Base-by-base conservation (phyloP, 37 sponge, comb jelly and placozoan genomes). In the Lycopodina hypogea region DNA sequence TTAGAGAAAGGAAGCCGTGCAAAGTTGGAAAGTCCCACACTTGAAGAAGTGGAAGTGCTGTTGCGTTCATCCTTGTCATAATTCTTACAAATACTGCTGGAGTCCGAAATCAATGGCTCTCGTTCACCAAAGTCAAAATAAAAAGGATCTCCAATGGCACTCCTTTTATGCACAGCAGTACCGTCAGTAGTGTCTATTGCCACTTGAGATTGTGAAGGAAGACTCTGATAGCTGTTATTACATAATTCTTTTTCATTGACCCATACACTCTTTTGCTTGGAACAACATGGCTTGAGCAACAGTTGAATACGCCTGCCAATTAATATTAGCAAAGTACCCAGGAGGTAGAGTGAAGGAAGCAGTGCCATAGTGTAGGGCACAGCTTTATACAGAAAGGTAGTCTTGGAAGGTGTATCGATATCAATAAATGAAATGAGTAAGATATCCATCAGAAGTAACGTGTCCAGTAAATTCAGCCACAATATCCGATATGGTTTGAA, bases 391-490 rank as follows among this genome's bases (percentile, higher is more conserved):
- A 22, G 4, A 17, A 60, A 26, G 8, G 2, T 2, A 9, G 35
- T 30, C 7, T 12, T 4, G 11, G 11, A 32, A 17, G 18, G 7
- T 32, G 17, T 4, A 12, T 65, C 11, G 30, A 32, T 29, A 2
- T 65, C 2, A 11, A 65, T 2, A 8, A 73, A 29, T 24, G 74
- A 56, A 21, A 73, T 6, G 14, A 73, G 33, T 1, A 56, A 9
- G 19, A 77, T 14, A 77, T 77, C 77, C 23, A n/a, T 15, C 39
- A 80, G 71, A 2, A 80, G 38, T 22, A 80, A 6, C 38, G 80
- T 80, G 42, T 80, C 80, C 38, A 80, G 58, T 12, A 70, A 55
- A 42, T 80, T 80, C 59, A 80, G 71, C 80, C 80, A 80, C 56
- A n/a, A 70, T 15, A 36, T 18, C 36, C 56, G 26, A 42, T 80